Evolutionary conservation across 1,140 invertebrate species (phyloP).

Genomic region (Leptinotarsa lineolata): DNA sequence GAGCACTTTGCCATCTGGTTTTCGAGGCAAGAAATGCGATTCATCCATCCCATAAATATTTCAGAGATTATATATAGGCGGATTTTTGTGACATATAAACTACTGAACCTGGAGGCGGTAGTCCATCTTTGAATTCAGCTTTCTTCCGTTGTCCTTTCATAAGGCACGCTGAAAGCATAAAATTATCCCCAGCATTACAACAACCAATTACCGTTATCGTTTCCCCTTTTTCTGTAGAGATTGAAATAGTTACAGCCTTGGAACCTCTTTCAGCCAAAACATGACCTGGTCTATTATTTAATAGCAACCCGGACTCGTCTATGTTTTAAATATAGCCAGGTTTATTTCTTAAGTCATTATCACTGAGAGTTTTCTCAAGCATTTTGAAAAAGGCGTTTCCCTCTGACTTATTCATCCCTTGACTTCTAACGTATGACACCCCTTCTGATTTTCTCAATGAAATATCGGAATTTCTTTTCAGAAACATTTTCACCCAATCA

Average conservation of each 20-base stretch:
- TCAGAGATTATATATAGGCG: conserved; percentile 46
- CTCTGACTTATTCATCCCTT: no score
- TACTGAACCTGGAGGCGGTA: no score
- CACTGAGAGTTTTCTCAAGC: no score
- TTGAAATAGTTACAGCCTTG: conserved; percentile 22
- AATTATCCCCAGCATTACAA: conserved; percentile 48
- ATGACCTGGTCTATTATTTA: conserved; percentile 28
- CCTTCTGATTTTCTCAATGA: no score
- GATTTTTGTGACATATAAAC: conserved; percentile 30
- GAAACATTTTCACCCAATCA: no score
- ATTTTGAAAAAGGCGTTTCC: no score
- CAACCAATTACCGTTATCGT: conserved; percentile 48
- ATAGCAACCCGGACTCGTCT: conserved; percentile 45
- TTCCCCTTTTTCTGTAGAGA: conserved; percentile 44
- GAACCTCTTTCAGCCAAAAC: conserved; percentile 31
- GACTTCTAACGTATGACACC: no score
- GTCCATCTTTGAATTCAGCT: conserved; percentile 49
- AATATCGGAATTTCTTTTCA: no score
- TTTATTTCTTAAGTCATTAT: no score
- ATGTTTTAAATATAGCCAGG: conserved; percentile 47
- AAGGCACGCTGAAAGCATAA: conserved; percentile 43
- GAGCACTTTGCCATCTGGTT: no score
- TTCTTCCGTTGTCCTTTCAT: conserved; percentile 53
- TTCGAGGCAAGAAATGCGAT: no score
- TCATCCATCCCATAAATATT: conserved; percentile 43